Evolutionary conservation across 2,888 invertebrate species (phyloP).

Genomic region (Lissocephala sabroskyi): DNA sequence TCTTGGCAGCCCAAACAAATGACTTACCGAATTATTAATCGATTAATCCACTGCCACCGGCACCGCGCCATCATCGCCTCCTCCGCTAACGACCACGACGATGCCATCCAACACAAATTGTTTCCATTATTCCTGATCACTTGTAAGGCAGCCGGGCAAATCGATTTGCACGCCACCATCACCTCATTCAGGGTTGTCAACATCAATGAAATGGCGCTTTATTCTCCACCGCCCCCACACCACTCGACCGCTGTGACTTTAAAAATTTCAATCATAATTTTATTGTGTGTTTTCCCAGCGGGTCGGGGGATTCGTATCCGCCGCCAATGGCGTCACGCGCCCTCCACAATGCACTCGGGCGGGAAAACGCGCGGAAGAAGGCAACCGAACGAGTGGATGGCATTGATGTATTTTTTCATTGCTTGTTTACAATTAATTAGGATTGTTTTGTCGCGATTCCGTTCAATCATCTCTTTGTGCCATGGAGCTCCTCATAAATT

Average conservation of each 20-base stretch:
- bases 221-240: slow-evolving; percentile 12
- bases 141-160: slow-evolving; percentile 10
- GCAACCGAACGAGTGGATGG: background rate
- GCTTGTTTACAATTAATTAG: slow-evolving; percentile 57
- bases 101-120: too few species aligned
- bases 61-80: too few species aligned
- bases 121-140: too few species aligned
- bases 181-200: slow-evolving; percentile 12
- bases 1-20: too few species aligned
- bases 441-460: slow-evolving; percentile 42
- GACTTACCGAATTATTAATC: too few species aligned
- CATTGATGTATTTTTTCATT: slow-evolving; percentile 32
- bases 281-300: slow-evolving; percentile 47
- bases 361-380: slow-evolving; percentile 1
- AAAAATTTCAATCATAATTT: slow-evolving; percentile 53
- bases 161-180: slow-evolving; percentile 10
- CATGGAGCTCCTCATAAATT: slow-evolving; percentile 21
- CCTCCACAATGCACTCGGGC: slow-evolving; percentile 18
- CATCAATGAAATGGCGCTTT: slow-evolving; percentile 44
- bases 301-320: too few species aligned
- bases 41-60: too few species aligned
- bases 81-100: too few species aligned
- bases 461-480: slow-evolving; percentile 40
- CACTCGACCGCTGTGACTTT: slow-evolving; percentile 6
- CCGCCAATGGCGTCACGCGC: slow-evolving; percentile 38